Conservation (phyloP, 2,113 vertebrate species). For the Cichladusa arquata region DNA sequence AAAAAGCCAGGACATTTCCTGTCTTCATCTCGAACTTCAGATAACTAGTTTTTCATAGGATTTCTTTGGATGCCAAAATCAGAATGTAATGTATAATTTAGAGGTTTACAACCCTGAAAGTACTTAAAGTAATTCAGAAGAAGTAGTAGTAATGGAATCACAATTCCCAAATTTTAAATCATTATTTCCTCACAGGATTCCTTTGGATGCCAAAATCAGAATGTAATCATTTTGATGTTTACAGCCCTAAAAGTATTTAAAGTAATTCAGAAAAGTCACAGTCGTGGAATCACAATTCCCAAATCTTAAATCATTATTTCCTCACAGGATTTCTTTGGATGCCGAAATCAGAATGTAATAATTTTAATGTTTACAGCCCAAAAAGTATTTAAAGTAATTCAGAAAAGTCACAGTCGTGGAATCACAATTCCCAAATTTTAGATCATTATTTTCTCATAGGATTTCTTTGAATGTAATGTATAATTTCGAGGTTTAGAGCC, state of each 20-base stretch:
- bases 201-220: neutral
- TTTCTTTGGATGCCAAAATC: neutral
- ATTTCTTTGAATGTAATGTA: neutral
- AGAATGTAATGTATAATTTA: accelerated
- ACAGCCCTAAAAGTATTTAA: neutral
- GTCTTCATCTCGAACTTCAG: neutral
- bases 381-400: neutral
- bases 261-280: neutral
- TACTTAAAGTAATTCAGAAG: neutral
- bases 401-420: neutral
- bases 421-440: neutral
- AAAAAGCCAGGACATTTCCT: neutral
- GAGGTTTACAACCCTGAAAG: neutral
- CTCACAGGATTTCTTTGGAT: too few species aligned
- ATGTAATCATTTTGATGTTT: neutral
- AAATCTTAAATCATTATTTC: neutral
- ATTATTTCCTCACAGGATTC: neutral
- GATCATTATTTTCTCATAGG: neutral
- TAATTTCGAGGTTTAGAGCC: neutral
- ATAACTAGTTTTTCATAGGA: neutral
- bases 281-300: too few species aligned
- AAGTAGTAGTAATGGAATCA: neutral
- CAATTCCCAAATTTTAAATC: neutral
- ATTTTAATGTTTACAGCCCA: neutral
- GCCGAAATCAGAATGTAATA: too few species aligned